phyloP scores from a whole-genome alignment of 64 coral and sea anemone genomes.

The Porites lutea region DNA sequence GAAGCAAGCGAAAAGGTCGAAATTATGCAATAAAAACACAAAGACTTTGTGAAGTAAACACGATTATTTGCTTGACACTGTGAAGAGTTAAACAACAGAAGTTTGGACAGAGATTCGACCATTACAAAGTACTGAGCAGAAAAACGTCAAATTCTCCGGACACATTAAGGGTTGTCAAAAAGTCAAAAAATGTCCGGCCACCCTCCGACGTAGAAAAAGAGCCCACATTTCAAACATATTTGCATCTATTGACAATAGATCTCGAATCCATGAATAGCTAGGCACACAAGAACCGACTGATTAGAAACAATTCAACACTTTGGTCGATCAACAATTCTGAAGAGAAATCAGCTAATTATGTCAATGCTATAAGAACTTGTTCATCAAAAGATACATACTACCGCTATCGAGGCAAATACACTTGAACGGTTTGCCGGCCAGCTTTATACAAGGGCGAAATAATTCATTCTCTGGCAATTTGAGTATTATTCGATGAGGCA shows the following conservation, averaged over 20 bases:
- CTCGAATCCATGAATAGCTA: conserved; percentile 45
- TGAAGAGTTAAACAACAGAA: background rate
- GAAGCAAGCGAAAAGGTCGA: background rate
- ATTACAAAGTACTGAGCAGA: background rate
- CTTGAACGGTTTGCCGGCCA: background rate
- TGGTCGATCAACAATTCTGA: background rate
- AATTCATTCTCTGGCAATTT: background rate
- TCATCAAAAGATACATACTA: background rate
- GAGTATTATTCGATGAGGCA: conserved; percentile 24
- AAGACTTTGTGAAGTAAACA: background rate
- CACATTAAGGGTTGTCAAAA: background rate
- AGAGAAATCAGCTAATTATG: conserved; percentile 14
- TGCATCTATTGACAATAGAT: conserved; percentile 54
- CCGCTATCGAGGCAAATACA: background rate
- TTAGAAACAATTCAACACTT: conserved; percentile 44
- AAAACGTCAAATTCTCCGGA: conserved; percentile 11
- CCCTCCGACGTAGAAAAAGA: conserved; percentile 20
- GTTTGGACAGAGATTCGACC: background rate
- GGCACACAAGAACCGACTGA: conserved; percentile 21
- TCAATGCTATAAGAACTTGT: background rate
- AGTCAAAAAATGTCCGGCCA: conserved; percentile 27
- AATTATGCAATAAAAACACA: background rate
- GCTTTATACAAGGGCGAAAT: background rate
- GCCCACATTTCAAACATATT: conserved; percentile 44
- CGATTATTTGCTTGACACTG: background rate